Evolutionary conservation across 2,113 vertebrate genomes (phyloP).

Genomic region (Sylvietta virens): DNA sequence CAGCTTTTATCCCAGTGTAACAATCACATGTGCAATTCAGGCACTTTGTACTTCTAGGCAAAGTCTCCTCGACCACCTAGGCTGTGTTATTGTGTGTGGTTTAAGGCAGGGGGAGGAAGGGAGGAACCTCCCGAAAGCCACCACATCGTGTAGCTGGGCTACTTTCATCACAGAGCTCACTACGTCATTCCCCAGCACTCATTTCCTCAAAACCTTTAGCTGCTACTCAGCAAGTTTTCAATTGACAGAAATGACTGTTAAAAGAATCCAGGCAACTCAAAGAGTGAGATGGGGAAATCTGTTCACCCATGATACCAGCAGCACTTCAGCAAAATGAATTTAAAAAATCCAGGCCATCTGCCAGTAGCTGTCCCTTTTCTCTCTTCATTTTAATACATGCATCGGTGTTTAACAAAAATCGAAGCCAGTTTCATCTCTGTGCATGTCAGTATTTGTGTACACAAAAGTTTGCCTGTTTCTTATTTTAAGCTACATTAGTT

Average conservation of each 20-base stretch:
- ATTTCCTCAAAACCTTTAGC: not conserved
- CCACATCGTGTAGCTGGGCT: not conserved
- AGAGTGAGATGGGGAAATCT: not conserved
- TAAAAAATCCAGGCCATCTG: not conserved
- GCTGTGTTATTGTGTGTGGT: slow-evolving; percentile 31
- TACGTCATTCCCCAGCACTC: not conserved
- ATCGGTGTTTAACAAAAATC: not conserved
- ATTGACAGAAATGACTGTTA: not conserved
- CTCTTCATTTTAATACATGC: not conserved
- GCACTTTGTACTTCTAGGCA: slow-evolving; percentile 14
- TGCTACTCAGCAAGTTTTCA: not conserved
- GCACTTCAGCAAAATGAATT: not conserved
- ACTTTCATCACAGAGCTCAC: not conserved
- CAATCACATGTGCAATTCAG: slow-evolving; percentile 36
- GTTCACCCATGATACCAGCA: not conserved
- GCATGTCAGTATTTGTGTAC: not conserved
- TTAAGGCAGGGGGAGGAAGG: not conserved
- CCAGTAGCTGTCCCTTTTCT: not conserved
- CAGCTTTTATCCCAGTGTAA: slow-evolving; percentile 39
- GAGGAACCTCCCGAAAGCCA: not conserved
- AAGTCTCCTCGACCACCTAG: slow-evolving; percentile 48
- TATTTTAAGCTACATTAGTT: not conserved
- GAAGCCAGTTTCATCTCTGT: not conserved
- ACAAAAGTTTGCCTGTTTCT: not conserved
- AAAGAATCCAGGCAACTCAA: not conserved